phyloP scores from a whole-genome alignment of 2,113 vertebrate species.

The Oenanthe melanoleuca region DNA sequence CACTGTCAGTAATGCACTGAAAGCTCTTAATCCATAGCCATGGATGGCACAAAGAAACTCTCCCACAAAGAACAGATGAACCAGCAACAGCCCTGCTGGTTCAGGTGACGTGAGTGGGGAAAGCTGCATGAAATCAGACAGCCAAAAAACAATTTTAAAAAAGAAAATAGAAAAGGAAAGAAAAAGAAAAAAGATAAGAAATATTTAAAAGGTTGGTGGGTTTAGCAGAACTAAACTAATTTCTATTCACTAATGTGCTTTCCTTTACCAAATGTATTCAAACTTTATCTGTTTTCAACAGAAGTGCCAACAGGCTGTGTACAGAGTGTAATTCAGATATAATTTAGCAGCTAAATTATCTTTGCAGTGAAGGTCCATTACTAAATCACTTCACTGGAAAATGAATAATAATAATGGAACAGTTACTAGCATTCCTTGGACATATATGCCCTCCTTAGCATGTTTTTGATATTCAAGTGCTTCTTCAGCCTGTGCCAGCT shows the following conservation, averaged over 20 bases:
- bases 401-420: slow-evolving; percentile 7
- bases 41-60: not conserved
- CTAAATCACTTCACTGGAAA: slow-evolving; percentile 27
- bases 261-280: not conserved
- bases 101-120: not conserved
- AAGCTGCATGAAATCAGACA: not conserved
- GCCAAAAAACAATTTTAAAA: not conserved
- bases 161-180: not conserved
- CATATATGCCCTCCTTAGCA: not conserved
- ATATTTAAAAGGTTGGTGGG: not conserved
- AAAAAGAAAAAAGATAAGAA: rapidly evolving
- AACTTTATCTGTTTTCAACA: slow-evolving; percentile 24
- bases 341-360: slow-evolving; percentile 32
- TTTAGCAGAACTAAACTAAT: not conserved
- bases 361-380: not conserved
- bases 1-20: not conserved
- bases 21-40: slow-evolving; percentile 4
- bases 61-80: not conserved
- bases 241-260: not conserved
- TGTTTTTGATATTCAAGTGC: slow-evolving; percentile 7
- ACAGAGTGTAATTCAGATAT: not conserved
- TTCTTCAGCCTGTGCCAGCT: not conserved
- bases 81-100: not conserved
- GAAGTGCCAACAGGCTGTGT: not conserved
- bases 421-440: not conserved